A percentile compares a stretch with the other conserved stretches of the same genome.
These are phyloP conservation scores for Apoda limacodes DNA, from an alignment of 2,888 invertebrate species.

Conservation along the genomic window DNA sequence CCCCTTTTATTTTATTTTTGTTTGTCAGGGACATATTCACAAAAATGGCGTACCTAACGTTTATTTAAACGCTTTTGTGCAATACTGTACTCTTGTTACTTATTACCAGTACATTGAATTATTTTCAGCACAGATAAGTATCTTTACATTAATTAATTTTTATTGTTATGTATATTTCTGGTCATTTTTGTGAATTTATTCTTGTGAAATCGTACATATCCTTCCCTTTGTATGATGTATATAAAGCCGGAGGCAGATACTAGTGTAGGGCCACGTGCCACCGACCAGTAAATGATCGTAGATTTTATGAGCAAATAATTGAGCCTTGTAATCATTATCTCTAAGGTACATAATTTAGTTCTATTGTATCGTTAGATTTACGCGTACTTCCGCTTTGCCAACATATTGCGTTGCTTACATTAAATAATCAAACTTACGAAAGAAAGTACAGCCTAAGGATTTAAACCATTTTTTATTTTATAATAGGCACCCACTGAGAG, in stretches of 20 bases:
- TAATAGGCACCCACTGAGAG: slow-evolving; percentile 48
- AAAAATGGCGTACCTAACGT: too few species aligned
- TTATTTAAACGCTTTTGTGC: too few species aligned
- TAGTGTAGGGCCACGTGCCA: slow-evolving; percentile 33
- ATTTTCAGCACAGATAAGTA: too few species aligned
- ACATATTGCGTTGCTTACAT: slow-evolving; percentile 68
- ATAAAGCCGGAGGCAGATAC: slow-evolving; percentile 36
- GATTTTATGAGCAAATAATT: slow-evolving; percentile 42
- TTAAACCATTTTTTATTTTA: slow-evolving; percentile 66
- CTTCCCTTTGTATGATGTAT: slow-evolving; percentile 51
- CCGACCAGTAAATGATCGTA: slow-evolving; percentile 36
- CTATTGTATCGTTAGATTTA: slow-evolving; percentile 66
- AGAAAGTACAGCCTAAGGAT: slow-evolving; percentile 69
- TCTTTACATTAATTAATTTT: too few species aligned
- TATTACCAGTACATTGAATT: too few species aligned
- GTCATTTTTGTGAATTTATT: slow-evolving; percentile 15
- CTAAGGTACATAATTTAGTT: slow-evolving; percentile 69
- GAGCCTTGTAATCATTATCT: slow-evolving; percentile 66
- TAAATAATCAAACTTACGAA: slow-evolving; percentile 59
- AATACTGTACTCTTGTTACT: too few species aligned
- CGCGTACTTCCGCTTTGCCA: slow-evolving; percentile 67
- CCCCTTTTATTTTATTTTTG: too few species aligned
- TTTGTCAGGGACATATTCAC: too few species aligned
- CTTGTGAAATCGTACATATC: slow-evolving; percentile 64
- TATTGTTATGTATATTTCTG: too few species aligned